Evolutionary conservation across 2,113 vertebrate species (phyloP), one percentile per base, ranked within the genome.

Genomic region (Toxostoma redivivum): DNA sequence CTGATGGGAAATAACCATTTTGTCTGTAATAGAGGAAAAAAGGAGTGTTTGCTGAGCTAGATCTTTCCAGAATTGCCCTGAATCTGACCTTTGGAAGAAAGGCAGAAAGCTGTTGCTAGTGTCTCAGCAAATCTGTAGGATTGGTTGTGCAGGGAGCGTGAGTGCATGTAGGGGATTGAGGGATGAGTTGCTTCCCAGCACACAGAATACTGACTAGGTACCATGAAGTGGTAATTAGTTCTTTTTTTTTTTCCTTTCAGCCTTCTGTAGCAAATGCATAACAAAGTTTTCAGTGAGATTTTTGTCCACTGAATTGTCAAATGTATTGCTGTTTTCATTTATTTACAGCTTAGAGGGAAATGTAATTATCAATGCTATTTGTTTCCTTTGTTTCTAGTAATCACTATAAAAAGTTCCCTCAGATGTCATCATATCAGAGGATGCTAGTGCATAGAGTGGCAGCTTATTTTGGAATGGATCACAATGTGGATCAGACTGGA

Each of bases 401-500:
- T 93, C 97, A 99, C 91, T 99, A 99, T 97, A 99, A 99, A 98
- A 99, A 99, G 98, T 99, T 99, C 96, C 99, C 99, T 93, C 99
- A 99, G 98, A 99, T 99, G 99, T 99, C 99, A 0, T 99, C 99
- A 0, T 99, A 99, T 95, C 99, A 99, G 97, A 99, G 99, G 79
- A 99, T 99, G 99, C 98, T 99, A 81, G 99, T 99, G 79, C 99
- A 99, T 94, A 98, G 99, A 82, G 99, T 99, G 94, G 99, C 99
- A 22, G 99, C 99, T 90, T 99, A 99, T 97, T 99, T 99, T 90
- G 99, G 99, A 74, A 98, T 99, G 98, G 99, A 99, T 97, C 99
- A 99, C 96, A 99, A 99, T 40, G 99, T 99, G 93, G 99, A 99
- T 98, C 99, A 99, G 95, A 99, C 99, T 65, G 99, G 99, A 81